These are phyloP conservation scores for Leucoraja erinaceus DNA, from an alignment of 2,113 vertebrate species.

Conservation along the genomic window DNA sequence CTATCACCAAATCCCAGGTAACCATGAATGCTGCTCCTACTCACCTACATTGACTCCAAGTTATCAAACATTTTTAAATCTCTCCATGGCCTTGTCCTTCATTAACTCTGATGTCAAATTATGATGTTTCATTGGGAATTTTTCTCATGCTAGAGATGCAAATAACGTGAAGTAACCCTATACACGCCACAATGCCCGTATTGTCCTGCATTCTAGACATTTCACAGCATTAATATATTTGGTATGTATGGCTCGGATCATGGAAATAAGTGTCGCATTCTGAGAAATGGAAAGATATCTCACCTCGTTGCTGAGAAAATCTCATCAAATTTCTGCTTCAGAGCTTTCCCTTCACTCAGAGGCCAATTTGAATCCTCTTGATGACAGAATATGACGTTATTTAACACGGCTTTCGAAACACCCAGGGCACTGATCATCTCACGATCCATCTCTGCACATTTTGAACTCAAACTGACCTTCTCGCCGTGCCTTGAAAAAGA, in stretches of 20 bases:
- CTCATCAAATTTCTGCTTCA: slow-evolving; percentile 96
- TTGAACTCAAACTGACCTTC: slow-evolving; percentile 83
- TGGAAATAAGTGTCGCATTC: neutral
- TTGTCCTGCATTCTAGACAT: neutral
- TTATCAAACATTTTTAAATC: no score
- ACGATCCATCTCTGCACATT: slow-evolving; percentile 85
- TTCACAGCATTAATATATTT: neutral
- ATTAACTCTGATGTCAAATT: no score
- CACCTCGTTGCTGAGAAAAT: slow-evolving; percentile 97
- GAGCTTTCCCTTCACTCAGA: slow-evolving; percentile 84
- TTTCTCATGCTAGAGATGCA: no score
- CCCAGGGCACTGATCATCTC: slow-evolving; percentile 92
- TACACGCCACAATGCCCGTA: neutral
- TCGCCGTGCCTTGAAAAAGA: slow-evolving; percentile 65
- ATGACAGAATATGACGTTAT: slow-evolving; percentile 95
- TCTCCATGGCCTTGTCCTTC: no score
- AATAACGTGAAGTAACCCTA: neutral
- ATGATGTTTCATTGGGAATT: no score
- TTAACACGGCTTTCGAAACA: slow-evolving; percentile 86
- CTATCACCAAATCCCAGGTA: no score
- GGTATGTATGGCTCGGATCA: neutral
- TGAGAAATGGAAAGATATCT: neutral
- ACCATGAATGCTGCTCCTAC: no score
- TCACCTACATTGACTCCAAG: no score
- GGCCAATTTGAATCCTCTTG: slow-evolving; percentile 99